Evolutionary conservation across 2,888 invertebrate genomes (phyloP).

Genomic region (Sisyra terminalis): DNA sequence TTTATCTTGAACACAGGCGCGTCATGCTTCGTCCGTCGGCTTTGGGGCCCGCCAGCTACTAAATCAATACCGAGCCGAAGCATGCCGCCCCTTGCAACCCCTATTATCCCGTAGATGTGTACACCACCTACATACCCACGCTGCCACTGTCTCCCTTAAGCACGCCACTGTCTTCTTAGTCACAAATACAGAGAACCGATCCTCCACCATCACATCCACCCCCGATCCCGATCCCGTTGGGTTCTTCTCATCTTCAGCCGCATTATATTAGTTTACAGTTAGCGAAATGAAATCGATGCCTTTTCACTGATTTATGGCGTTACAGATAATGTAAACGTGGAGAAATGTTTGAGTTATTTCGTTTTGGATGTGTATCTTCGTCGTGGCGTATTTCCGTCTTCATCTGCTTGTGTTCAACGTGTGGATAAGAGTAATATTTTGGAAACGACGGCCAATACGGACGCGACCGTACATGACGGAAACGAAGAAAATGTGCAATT

Average conservation of each 20-base stretch:
- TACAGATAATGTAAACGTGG: not conserved
- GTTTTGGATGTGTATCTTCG: too few relatives aligned
- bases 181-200: slow-evolving; percentile 22
- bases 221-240: slow-evolving; percentile 16
- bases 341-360: too few relatives aligned
- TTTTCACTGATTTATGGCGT: not conserved
- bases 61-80: slow-evolving; percentile 26
- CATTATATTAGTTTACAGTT: slow-evolving; percentile 5
- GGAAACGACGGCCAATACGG: slow-evolving; percentile 1
- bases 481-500: not conserved
- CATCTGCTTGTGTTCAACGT: too few relatives aligned
- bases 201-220: slow-evolving; percentile 12
- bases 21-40: slow-evolving; percentile 5
- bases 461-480: not conserved
- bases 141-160: slow-evolving; percentile 1
- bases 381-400: too few relatives aligned
- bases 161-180: slow-evolving; percentile 30
- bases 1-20: slow-evolving; percentile 19
- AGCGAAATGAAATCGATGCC: slow-evolving; percentile 3
- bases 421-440: not conserved
- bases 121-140: too few relatives aligned
- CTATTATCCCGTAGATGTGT: slow-evolving; percentile 5
- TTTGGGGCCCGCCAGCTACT: slow-evolving; percentile 24
- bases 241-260: slow-evolving; percentile 20
- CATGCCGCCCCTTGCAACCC: slow-evolving; percentile 14